Base-by-base conservation (phyloP, 2,888 invertebrate species). In the Sylvicola cinctus region DNA sequence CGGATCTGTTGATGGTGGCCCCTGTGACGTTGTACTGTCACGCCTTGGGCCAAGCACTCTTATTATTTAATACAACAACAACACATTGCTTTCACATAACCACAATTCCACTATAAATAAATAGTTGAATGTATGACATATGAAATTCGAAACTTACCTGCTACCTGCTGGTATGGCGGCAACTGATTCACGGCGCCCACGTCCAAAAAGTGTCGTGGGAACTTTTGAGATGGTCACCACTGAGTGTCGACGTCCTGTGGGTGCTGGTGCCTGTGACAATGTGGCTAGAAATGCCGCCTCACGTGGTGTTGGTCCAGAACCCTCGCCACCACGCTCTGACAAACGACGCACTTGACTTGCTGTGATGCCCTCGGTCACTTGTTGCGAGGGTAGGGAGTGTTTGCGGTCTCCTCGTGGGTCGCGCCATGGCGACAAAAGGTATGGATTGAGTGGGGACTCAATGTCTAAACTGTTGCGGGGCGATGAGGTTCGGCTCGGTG, bases 211-310 rank as follows among this genome's bases (percentile, higher is more conserved):
- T 27, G 76, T 68, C 35, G 74, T 67, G 3, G 83, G 83, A 36
- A 81, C 77, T 47, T 74, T 72, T 14, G 80, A 81, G 49, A 84
- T 84, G 43, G 83, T 84, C 30, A 84, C 83, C 41, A 84, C 80
- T 41, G 83, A 83, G 59, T 84, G 83, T 46, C 83, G 68, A 43
- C 84, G 65, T 3, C 81, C 81, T 7, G 73, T 70, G 3, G 76
- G 73, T 26, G 63, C 62, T 3, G 74, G 67, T 15, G 73, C 72
- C 47, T 75, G 72, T 41, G 79, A 77, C 29, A 84, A 63, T 3
- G 84, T 84, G n/a, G 84, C 81, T 41, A 84, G 55, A 55, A 84
- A 84, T 28, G 81, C 81, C 2, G 80, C 76, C 50, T 84, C 83
- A 34, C 74, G 68, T n/a, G 77, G 72, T 37, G 78, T 74, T 3